Evolutionary conservation across 2,113 vertebrate genomes (phyloP).

Genomic region (Peromyscus leucopus): DNA sequence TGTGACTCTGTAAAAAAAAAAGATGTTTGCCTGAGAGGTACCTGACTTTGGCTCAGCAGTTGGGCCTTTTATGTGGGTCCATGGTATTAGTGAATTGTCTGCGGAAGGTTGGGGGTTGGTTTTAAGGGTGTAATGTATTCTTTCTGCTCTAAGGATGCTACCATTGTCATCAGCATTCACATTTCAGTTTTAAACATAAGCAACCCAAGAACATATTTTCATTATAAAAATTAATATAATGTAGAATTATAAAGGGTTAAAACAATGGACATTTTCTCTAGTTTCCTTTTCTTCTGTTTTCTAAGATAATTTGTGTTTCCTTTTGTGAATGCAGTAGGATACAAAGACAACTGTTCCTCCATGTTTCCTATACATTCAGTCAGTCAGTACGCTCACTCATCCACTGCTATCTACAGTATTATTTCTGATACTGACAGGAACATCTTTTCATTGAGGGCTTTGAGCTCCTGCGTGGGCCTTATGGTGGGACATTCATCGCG

Average conservation of each 20-base stretch:
- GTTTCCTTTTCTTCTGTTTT: background rate
- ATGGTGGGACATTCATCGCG: background rate
- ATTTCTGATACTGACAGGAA: background rate
- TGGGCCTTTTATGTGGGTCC: background rate
- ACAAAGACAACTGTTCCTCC: background rate
- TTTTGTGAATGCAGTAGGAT: background rate
- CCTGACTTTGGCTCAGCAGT: background rate
- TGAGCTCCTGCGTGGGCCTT: background rate
- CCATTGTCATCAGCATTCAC: background rate
- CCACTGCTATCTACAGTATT: background rate
- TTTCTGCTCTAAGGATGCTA: background rate
- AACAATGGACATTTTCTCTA: background rate
- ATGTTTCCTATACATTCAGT: background rate
- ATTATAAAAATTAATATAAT: background rate
- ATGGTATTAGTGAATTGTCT: background rate
- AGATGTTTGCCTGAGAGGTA: background rate
- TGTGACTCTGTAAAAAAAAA: constrained; percentile 53
- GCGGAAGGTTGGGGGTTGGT: background rate
- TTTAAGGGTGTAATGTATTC: background rate
- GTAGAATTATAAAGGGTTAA: background rate
- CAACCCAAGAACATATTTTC: background rate
- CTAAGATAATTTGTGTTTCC: background rate
- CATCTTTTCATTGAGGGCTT: background rate
- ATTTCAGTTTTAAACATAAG: constrained; percentile 36
- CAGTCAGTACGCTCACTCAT: background rate